Percentiles rank a stretch among this genome's conserved stretches.
phyloP scores from a whole-genome alignment of 2,113 vertebrate genomes.

The Fukomys damarensis region DNA sequence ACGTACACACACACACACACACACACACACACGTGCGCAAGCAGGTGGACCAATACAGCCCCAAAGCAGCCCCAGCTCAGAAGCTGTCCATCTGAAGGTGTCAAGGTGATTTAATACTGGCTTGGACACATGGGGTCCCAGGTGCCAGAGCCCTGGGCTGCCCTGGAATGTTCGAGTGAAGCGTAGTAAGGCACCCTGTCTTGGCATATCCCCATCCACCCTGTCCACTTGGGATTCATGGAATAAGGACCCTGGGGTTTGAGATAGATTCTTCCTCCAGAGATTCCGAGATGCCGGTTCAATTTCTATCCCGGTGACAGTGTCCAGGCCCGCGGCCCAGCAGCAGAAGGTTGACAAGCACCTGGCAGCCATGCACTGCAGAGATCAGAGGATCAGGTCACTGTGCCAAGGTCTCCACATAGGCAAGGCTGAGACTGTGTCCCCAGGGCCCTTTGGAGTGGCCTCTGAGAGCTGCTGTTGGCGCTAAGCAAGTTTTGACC shows the following conservation, averaged over 20 bases:
- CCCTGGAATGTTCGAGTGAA: conserved; percentile 71
- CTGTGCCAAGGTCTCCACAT: neutral
- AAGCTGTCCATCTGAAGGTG: neutral
- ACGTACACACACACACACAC: no score
- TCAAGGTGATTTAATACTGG: conserved; percentile 1
- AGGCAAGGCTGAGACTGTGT: neutral
- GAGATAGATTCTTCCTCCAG: rapidly evolving
- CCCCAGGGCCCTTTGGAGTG: rapidly evolving
- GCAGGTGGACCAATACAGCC: neutral
- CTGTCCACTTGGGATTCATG: rapidly evolving
- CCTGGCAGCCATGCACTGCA: no score
- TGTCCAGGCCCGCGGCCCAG: neutral
- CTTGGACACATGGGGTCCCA: conserved; percentile 37
- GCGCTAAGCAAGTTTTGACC: neutral
- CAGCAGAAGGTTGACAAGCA: neutral
- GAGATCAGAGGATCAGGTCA: neutral
- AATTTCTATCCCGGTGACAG: neutral
- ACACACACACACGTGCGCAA: rapidly evolving
- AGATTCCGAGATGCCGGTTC: neutral
- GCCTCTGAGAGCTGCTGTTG: rapidly evolving
- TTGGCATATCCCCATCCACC: neutral
- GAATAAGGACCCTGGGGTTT: neutral
- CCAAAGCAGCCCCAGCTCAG: neutral
- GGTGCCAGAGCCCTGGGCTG: rapidly evolving
- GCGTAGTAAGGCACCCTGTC: conserved; percentile 70